A percentile compares a stretch with the other conserved stretches of the same genome.
phyloP scores from a whole-genome alignment of 30 jellyfish, hydroid and myxozoan species.

The Aurelia coerulea region DNA sequence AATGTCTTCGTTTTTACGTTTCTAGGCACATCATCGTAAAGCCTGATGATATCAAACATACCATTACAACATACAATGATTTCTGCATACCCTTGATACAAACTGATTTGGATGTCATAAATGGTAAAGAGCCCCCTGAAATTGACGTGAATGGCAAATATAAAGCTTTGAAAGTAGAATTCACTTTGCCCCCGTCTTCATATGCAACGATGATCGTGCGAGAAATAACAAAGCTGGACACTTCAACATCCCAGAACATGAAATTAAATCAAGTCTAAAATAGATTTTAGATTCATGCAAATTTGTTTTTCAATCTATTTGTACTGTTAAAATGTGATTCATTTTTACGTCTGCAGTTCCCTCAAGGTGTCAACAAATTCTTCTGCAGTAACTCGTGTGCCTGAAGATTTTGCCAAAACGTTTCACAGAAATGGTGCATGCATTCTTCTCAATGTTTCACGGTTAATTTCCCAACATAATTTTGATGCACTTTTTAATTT shows the following conservation, averaged over 20 bases:
- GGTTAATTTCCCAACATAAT: too few relatives aligned
- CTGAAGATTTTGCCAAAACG: too few relatives aligned
- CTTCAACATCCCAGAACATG: slow-evolving; percentile 40
- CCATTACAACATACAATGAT: slow-evolving; percentile 73
- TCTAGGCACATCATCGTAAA: slow-evolving; percentile 72
- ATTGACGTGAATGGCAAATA: slow-evolving; percentile 48
- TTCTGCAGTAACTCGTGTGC: too few relatives aligned
- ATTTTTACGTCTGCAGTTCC: too few relatives aligned
- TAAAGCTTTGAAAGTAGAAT: slow-evolving; percentile 73
- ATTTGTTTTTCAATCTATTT: too few relatives aligned
- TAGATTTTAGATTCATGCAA: too few relatives aligned
- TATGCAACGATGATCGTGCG: slow-evolving; percentile 97
- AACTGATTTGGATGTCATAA: slow-evolving; percentile 72
- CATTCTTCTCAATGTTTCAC: too few relatives aligned
- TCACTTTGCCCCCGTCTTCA: slow-evolving; percentile 90
- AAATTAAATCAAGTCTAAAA: slow-evolving; percentile 1
- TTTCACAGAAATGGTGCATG: too few relatives aligned
- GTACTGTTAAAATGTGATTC: too few relatives aligned
- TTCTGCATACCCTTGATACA: slow-evolving; percentile 72
- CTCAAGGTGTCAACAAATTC: too few relatives aligned
- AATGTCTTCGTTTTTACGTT: too few relatives aligned
- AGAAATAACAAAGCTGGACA: slow-evolving; percentile 81
- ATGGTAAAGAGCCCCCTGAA: slow-evolving; percentile 23
- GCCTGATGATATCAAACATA: slow-evolving; percentile 65
- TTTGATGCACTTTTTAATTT: too few relatives aligned